Conservation (phyloP, 1,140 invertebrate genomes). For the Drosophila varians region DNA sequence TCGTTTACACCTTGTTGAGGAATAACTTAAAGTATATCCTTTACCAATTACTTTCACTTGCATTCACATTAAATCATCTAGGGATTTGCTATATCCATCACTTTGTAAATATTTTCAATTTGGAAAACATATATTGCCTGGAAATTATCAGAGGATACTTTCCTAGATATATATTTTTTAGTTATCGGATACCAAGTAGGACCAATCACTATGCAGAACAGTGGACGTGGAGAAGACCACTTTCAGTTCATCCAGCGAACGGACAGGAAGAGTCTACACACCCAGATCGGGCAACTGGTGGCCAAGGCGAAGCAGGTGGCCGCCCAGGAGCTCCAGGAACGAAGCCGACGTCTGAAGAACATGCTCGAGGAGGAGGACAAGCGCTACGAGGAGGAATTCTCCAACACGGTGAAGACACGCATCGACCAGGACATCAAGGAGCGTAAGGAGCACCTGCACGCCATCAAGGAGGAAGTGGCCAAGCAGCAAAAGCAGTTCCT, state of each 20-base stretch:
- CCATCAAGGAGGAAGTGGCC: conserved; percentile 53
- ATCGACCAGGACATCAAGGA: conserved; percentile 65
- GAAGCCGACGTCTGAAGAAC: conserved; percentile 43
- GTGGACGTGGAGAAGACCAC: conserved; percentile 51
- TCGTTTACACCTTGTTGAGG: not conserved
- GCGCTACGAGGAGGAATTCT: conserved; percentile 69
- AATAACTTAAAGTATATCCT: too few species aligned
- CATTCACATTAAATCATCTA: too few species aligned
- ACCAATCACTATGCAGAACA: conserved; percentile 44
- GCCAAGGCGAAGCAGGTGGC: conserved; percentile 49
- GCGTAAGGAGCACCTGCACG: conserved; percentile 59
- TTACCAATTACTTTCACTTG: too few species aligned
- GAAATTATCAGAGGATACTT: conserved; percentile 15
- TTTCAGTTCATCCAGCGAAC: conserved; percentile 64
- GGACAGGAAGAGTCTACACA: conserved; percentile 67
- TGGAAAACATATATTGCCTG: not conserved
- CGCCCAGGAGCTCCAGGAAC: conserved; percentile 49
- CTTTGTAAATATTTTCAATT: not conserved
- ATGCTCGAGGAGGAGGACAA: conserved; percentile 68
- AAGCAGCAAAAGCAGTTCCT: conserved; percentile 53
- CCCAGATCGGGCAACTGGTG: conserved; percentile 69
- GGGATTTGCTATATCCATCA: conserved; percentile 7
- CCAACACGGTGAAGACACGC: conserved; percentile 65
- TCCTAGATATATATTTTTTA: conserved; percentile 4
- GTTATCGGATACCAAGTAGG: not conserved